Conservation (phyloP, 1,140 invertebrate species). For the Homalodisca vitripennis region DNA sequence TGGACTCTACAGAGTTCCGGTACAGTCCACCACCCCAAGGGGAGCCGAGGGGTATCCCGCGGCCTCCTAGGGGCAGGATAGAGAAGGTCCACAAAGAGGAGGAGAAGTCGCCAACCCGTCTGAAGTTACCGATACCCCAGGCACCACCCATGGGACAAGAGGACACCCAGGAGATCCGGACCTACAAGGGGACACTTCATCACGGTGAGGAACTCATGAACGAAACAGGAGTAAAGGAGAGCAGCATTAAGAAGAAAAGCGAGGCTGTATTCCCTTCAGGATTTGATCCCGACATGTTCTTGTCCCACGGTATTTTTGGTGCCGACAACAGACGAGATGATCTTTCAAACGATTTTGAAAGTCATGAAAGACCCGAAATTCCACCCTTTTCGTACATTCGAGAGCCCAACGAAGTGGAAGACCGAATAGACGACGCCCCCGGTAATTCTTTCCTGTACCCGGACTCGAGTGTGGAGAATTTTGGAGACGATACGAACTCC, state of each 20-base stretch:
- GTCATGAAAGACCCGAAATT: neutral
- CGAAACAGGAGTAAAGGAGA: neutral
- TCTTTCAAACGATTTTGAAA: neutral
- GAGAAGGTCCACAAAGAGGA: conserved; percentile 18
- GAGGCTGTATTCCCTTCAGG: conserved; percentile 31
- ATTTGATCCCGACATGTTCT: conserved; percentile 26
- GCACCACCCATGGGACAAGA: conserved; percentile 25
- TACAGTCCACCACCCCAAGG: conserved; percentile 7
- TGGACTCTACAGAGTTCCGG: neutral
- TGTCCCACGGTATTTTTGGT: neutral
- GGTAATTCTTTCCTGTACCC: neutral
- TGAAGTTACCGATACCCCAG: conserved; percentile 26
- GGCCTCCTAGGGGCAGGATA: conserved; percentile 14
- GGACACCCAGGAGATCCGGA: conserved; percentile 14
- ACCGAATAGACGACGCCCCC: conserved; percentile 14
- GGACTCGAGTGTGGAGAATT: neutral
- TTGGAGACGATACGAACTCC: conserved; percentile 31
- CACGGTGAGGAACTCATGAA: neutral
- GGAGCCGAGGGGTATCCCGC: neutral
- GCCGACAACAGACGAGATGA: neutral
- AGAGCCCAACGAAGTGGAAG: conserved; percentile 2
- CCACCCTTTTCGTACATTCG: conserved; percentile 21
- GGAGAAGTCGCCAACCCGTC: neutral
- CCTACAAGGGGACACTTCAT: neutral
- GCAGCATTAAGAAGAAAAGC: conserved; percentile 34